phyloP scores from a whole-genome alignment of 2,888 invertebrate species.

The Conomelus anceps region DNA sequence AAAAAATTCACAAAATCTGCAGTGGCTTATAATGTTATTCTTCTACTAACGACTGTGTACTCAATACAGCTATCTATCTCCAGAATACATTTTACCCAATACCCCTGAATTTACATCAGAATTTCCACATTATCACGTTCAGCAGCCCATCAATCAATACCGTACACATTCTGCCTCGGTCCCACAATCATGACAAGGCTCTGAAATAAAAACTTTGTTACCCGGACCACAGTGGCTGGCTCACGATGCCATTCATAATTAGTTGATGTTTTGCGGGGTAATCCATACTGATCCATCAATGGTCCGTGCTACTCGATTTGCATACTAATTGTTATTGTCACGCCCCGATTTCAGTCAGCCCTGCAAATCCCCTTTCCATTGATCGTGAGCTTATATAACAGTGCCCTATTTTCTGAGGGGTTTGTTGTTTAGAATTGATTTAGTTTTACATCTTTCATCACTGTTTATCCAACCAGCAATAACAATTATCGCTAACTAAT shows the following conservation, averaged over 20 bases:
- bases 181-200: background rate
- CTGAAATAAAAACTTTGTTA: background rate
- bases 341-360: too few relatives aligned
- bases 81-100: background rate
- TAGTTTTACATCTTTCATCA: too few relatives aligned
- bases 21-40: too few relatives aligned
- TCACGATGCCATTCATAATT: background rate
- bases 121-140: background rate
- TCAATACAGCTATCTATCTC: too few relatives aligned
- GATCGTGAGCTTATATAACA: background rate
- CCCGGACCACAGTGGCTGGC: background rate
- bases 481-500: too few relatives aligned
- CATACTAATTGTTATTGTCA: background rate
- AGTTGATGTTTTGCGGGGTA: background rate
- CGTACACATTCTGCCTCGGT: background rate
- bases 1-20: background rate
- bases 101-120: background rate
- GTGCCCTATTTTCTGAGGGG: background rate
- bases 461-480: too few relatives aligned
- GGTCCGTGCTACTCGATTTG: too few relatives aligned
- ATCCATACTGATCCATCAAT: background rate
- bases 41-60: background rate
- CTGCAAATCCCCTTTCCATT: background rate
- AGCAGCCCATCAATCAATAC: background rate
- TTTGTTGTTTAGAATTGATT: too few relatives aligned